Conservation (phyloP, 2,797 vertebrate species). For the Cephalopachus bancanus region DNA sequence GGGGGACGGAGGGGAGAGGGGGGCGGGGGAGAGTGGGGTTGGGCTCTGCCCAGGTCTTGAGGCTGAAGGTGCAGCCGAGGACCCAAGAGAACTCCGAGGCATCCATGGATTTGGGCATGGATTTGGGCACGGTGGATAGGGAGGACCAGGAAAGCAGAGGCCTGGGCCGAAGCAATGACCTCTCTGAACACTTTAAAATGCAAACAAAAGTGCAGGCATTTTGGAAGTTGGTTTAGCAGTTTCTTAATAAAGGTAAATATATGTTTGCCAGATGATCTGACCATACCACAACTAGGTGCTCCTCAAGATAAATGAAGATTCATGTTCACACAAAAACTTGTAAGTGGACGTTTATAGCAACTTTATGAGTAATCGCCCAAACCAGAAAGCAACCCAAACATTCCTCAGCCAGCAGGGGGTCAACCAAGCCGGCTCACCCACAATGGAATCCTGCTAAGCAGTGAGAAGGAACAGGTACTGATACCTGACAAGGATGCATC, state of each 20-base stretch:
- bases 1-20: no score
- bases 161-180: not conserved
- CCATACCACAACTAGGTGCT: not conserved
- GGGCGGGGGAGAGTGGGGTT: no score
- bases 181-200: not conserved
- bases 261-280: not conserved
- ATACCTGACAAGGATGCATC: not conserved
- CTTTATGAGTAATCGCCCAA: not conserved
- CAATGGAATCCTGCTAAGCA: not conserved
- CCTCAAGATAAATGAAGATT: not conserved
- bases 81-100: accelerated
- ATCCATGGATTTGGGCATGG: not conserved
- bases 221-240: not conserved
- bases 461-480: not conserved
- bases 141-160: not conserved
- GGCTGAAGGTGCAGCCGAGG: not conserved
- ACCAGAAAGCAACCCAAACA: not conserved
- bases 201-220: no score
- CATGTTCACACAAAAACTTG: not conserved
- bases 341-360: not conserved
- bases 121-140: not conserved
- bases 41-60: not conserved
- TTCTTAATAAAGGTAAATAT: not conserved
- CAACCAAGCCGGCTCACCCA: no score
- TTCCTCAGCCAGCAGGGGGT: not conserved